A percentile compares a stretch with the other conserved stretches of the same genome.
Evolutionary conservation across 1,140 invertebrate species (phyloP).

Genomic region (Neodiprion fabricii): DNA sequence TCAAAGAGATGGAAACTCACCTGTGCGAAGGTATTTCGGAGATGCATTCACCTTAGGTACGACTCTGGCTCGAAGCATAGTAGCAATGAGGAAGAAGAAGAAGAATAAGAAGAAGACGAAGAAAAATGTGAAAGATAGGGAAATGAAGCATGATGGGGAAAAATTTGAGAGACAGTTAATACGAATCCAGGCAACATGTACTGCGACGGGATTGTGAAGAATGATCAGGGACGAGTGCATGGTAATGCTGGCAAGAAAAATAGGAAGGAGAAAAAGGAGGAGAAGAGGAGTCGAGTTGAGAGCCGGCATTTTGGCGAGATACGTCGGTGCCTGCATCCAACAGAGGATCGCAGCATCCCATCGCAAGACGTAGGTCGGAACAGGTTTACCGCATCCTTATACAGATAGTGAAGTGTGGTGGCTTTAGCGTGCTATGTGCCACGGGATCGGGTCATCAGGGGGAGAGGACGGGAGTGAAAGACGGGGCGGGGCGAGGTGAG

Average conservation of each 20-base stretch:
- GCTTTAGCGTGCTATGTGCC: conserved; percentile 2
- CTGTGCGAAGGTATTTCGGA: too few species aligned
- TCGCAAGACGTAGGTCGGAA: conserved; percentile 44
- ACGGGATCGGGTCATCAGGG: conserved; percentile 6
- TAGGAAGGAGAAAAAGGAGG: too few species aligned
- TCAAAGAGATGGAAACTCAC: background rate
- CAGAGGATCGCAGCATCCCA: conserved; percentile 40
- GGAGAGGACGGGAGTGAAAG: background rate
- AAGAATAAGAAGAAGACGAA: background rate
- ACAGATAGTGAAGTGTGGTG: conserved; percentile 23
- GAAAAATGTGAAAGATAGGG: background rate
- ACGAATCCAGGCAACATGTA: too few species aligned
- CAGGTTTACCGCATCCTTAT: conserved; percentile 45
- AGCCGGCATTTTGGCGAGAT: conserved; percentile 34
- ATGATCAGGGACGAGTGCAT: too few species aligned
- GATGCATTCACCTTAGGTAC: too few species aligned
- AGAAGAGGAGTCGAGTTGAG: background rate
- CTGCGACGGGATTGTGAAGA: too few species aligned
- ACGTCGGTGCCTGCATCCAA: conserved; percentile 30
- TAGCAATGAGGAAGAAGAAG: background rate
- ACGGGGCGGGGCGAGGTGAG: conserved; percentile 31
- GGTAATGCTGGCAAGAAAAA: too few species aligned
- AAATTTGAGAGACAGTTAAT: too few species aligned
- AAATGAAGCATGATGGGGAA: too few species aligned
- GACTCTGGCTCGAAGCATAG: too few species aligned